A percentile compares a stretch with the other conserved stretches of the same genome.
Conservation (phyloP, 2,888 invertebrate genomes). For the Mycogona germanica region DNA sequence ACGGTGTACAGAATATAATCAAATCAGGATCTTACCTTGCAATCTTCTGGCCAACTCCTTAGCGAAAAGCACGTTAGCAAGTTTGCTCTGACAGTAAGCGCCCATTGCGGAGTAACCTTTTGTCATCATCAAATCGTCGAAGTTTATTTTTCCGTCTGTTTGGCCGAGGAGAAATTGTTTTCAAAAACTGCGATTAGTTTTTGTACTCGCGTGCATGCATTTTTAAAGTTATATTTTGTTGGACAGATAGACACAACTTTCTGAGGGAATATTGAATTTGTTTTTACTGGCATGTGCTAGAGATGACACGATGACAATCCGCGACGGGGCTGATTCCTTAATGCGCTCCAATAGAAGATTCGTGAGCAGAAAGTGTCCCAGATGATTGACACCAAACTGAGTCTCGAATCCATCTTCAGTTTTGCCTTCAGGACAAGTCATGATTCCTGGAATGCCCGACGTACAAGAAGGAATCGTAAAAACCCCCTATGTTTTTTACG, state of each 20-base stretch:
- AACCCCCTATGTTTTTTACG: too few relatives aligned
- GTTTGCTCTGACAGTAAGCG: slow-evolving; percentile 33
- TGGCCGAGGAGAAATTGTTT: slow-evolving; percentile 4
- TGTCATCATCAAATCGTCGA: slow-evolving; percentile 27
- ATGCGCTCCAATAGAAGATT: slow-evolving; percentile 20
- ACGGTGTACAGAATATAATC: too few relatives aligned
- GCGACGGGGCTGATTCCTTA: slow-evolving; percentile 27
- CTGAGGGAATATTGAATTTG: too few relatives aligned
- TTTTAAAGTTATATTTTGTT: not conserved
- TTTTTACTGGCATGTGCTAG: slow-evolving; percentile 30
- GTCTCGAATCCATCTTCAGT: slow-evolving; percentile 24
- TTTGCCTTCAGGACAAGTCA: slow-evolving; percentile 20
- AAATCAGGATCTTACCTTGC: slow-evolving; percentile 28
- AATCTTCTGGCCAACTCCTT: slow-evolving; percentile 29
- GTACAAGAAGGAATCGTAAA: too few relatives aligned
- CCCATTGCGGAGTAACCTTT: slow-evolving; percentile 23
- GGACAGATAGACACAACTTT: too few relatives aligned
- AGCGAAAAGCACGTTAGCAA: slow-evolving; percentile 33
- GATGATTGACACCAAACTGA: slow-evolving; percentile 22
- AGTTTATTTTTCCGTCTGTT: slow-evolving; percentile 28
- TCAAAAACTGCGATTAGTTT: not conserved
- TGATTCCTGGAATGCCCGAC: too few relatives aligned
- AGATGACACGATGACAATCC: slow-evolving; percentile 38
- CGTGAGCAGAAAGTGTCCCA: slow-evolving; percentile 23
- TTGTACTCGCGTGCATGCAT: not conserved